phyloP scores from a whole-genome alignment of 2,797 vertebrate genomes.

The Ammospiza maritima region DNA sequence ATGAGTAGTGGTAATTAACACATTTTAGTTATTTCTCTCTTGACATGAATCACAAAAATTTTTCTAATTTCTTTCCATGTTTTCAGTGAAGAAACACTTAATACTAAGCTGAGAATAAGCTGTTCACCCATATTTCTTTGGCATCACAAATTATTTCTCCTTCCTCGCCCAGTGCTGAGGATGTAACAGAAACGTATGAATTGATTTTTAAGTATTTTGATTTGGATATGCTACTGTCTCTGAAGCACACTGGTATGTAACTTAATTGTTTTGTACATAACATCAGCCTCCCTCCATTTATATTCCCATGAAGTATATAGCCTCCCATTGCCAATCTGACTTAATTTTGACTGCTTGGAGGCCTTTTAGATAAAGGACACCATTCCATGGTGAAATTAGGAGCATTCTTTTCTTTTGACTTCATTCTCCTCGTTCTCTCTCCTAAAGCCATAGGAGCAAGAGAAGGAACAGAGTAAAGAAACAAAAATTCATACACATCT shows the following conservation, averaged over 20 bases:
- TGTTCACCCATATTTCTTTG: not conserved
- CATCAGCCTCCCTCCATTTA: conserved; percentile 52
- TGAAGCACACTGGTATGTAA: conserved; percentile 15
- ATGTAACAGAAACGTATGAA: not conserved
- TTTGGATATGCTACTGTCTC: conserved; percentile 21
- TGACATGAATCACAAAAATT: not conserved
- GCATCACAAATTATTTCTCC: not conserved
- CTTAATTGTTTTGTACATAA: conserved; percentile 47
- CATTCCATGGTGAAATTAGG: conserved; percentile 59
- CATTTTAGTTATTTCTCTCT: not conserved
- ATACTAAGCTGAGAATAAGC: not conserved
- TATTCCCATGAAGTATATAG: conserved; percentile 42
- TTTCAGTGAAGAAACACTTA: not conserved
- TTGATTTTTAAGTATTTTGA: not conserved
- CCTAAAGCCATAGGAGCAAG: conserved; percentile 38
- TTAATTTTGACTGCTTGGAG: conserved; percentile 66
- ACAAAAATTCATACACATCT: conserved; percentile 58
- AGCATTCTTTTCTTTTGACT: conserved; percentile 45
- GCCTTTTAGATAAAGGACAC: conserved; percentile 69
- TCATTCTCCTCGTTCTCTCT: not conserved
- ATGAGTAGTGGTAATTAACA: not conserved
- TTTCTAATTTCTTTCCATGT: not conserved
- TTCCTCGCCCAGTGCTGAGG: not conserved
- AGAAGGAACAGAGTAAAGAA: conserved; percentile 48
- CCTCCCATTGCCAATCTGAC: conserved; percentile 57